Evolutionary conservation across 2,113 vertebrate genomes (phyloP).

Genomic region (Hydrochoerus hydrochaeris): DNA sequence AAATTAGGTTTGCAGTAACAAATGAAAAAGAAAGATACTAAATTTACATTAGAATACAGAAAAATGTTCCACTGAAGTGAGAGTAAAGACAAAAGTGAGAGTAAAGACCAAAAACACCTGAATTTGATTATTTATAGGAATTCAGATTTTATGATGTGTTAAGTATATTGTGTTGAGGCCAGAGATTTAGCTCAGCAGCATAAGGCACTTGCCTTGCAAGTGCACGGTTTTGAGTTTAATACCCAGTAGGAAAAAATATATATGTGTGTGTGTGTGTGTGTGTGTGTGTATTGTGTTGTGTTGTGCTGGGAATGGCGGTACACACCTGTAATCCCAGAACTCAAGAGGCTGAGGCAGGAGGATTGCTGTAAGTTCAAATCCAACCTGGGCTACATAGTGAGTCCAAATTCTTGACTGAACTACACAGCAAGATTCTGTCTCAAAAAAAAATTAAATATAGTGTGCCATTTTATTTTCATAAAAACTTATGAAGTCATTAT

Average conservation of each 20-base stretch:
- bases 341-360: neutral
- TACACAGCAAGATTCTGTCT: neutral
- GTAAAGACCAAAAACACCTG: neutral
- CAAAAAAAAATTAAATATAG: neutral
- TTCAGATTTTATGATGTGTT: neutral
- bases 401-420: neutral
- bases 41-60: neutral
- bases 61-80: neutral
- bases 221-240: too few species aligned
- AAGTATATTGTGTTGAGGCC: neutral
- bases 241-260: too few species aligned
- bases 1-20: neutral
- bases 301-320: too few species aligned
- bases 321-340: too few species aligned
- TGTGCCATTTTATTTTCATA: neutral
- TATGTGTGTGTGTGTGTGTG: too few species aligned
- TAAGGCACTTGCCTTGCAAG: too few species aligned
- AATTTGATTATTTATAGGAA: neutral
- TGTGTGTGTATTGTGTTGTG: too few species aligned
- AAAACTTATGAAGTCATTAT: neutral
- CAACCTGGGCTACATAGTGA: neutral
- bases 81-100: neutral
- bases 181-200: too few species aligned
- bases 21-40: neutral
- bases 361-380: neutral